Percentiles rank a stretch among this genome's conserved stretches.
Conservation (phyloP, 2,888 invertebrate genomes). For the Pyrochroa serraticornis region DNA sequence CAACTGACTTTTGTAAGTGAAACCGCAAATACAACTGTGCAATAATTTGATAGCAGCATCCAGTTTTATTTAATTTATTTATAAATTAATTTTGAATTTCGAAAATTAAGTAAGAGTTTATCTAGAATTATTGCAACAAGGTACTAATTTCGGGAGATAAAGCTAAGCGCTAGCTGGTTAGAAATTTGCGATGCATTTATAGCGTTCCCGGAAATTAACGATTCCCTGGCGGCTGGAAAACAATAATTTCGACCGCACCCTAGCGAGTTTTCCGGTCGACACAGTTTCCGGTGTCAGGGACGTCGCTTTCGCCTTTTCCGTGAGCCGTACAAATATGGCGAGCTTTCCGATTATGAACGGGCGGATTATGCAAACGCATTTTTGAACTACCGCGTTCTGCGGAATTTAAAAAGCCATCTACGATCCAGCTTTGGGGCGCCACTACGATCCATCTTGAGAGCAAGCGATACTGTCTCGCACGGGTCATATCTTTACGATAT, state of each 20-base stretch:
- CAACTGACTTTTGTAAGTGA: too few relatives aligned
- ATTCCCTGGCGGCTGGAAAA: not conserved
- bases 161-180: not conserved
- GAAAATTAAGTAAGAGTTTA: not conserved
- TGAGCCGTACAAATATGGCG: not conserved
- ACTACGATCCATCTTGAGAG: not conserved
- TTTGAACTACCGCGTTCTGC: not conserved
- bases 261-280: not conserved
- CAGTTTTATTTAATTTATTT: not conserved
- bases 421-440: not conserved
- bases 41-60: not conserved
- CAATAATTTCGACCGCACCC: slow-evolving; percentile 1
- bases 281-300: not conserved
- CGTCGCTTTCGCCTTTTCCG: not conserved
- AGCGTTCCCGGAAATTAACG: not conserved
- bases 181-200: not conserved
- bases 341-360: not conserved
- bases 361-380: not conserved
- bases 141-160: too few relatives aligned
- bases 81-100: not conserved
- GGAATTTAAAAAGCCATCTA: not conserved
- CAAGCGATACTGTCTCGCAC: too few relatives aligned
- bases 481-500: too few relatives aligned
- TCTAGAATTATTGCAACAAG: not conserved
- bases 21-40: not conserved